Evolutionary conservation across 2,113 vertebrate species (phyloP).

Genomic region (Cyphomyrus plagiostoma): DNA sequence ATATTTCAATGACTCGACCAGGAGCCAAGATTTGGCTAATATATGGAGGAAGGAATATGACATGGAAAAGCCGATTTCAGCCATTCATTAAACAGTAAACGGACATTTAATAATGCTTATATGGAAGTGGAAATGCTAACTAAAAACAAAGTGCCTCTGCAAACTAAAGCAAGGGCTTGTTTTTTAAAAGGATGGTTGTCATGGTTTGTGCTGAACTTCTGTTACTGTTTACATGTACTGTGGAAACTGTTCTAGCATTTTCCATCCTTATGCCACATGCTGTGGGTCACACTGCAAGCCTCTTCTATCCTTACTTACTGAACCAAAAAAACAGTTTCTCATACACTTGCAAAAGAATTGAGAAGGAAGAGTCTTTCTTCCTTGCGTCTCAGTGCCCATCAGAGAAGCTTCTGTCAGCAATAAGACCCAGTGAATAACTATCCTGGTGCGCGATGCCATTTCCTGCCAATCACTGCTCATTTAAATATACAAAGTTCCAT

Average conservation of each 20-base stretch:
- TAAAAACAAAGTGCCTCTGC: neutral
- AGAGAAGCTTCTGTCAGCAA: neutral
- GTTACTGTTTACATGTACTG: slow-evolving; percentile 9
- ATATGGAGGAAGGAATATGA: neutral
- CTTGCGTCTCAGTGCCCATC: neutral
- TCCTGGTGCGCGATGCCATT: neutral
- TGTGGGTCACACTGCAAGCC: slow-evolving; percentile 15
- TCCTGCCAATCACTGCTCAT: neutral
- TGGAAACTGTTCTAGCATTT: slow-evolving; percentile 8
- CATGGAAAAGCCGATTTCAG: neutral
- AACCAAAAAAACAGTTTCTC: neutral
- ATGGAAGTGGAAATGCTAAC: neutral
- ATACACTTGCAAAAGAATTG: neutral
- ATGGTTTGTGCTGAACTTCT: neutral
- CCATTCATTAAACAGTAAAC: neutral
- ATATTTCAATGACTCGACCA: neutral
- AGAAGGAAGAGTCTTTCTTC: neutral
- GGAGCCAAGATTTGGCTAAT: neutral
- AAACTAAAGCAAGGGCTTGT: neutral
- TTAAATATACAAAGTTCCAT: neutral
- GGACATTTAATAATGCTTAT: neutral
- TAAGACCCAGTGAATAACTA: neutral
- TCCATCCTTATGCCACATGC: slow-evolving; percentile 6
- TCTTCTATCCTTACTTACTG: slow-evolving; percentile 14
- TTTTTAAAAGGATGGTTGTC: neutral